Evolutionary conservation across 1,140 invertebrate species (phyloP), one percentile per base, ranked within the genome.

Genomic region (Periplaneta americana): DNA sequence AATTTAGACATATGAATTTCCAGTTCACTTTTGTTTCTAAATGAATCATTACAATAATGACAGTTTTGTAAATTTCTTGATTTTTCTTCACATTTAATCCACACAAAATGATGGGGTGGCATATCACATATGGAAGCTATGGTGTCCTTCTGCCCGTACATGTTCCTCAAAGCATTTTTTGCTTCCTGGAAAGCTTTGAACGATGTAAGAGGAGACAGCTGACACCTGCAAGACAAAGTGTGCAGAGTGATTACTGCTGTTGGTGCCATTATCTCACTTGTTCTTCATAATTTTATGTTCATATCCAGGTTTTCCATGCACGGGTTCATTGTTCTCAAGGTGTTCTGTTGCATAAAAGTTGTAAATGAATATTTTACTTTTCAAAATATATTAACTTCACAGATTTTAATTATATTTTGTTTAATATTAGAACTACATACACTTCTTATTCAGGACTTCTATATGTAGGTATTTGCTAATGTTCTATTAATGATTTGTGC

Each of bases 211-310:
- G 77, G 39, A 48, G 18, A 32, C 35, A 78, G 35, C 33, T 48
- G 77, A 78, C n/a, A 78, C 77, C 77, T 78, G 77, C 77, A 78
- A 78, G 77, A 78, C 77, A 78, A 78, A 78, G 48, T 66, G 48
- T n/a, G 48, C 77, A 48, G 77, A 78, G 77, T 34, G 13, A 78
- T 78, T 78, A 78, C 77, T 37, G 77, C 35, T 78, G 35, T 36
- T 31, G 39, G 77, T 35, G 77, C 35, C 77, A 78, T 32, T 32
- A 76, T 13, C 32, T 76, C 22, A n/a, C 75, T 36, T 36, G 75
- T 76, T 28, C 13, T 28, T 31, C 77, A 36, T 31, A 33, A 28
- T 2, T 48, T 32, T 48, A 78, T 78, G 77, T 37, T 78, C 32
- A 37, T 13, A 48, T 48, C 48, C 48, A 66, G 48, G 48, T 66